Conservation (phyloP, 2,113 vertebrate genomes). For the Octodon degus region DNA sequence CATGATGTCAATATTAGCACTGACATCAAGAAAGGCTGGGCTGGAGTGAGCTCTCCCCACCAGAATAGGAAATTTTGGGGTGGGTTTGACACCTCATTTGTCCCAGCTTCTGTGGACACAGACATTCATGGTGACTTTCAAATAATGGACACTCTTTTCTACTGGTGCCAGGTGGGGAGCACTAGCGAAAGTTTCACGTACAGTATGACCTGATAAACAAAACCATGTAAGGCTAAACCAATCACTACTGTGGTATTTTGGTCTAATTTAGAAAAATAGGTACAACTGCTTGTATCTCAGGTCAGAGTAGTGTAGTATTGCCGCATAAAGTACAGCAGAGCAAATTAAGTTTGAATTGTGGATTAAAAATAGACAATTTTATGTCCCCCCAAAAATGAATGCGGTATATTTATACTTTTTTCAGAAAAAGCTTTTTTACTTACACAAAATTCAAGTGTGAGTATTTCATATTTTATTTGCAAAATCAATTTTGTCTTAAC, state of each 20-base stretch:
- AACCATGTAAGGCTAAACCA: background rate
- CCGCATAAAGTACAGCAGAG: background rate
- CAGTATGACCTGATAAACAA: background rate
- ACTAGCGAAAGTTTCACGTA: background rate
- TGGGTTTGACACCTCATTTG: background rate
- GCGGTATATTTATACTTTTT: background rate
- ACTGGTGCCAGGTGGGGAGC: background rate
- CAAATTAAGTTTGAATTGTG: constrained; percentile 37
- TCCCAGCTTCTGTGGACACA: background rate
- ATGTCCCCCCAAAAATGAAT: background rate
- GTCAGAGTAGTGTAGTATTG: background rate
- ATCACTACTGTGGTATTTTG: background rate
- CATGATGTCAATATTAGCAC: background rate
- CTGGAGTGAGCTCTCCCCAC: background rate
- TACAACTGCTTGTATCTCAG: background rate
- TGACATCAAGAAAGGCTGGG: background rate
- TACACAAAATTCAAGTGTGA: background rate
- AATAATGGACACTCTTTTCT: background rate
- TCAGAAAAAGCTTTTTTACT: background rate
- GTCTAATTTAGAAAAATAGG: constrained; percentile 44
- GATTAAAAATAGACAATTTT: background rate
- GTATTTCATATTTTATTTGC: background rate
- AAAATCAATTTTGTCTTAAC: background rate
- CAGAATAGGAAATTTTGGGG: background rate
- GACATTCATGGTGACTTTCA: background rate